Conservation (phyloP, 2,113 vertebrate species). For the Paramisgurnus dabryanus region DNA sequence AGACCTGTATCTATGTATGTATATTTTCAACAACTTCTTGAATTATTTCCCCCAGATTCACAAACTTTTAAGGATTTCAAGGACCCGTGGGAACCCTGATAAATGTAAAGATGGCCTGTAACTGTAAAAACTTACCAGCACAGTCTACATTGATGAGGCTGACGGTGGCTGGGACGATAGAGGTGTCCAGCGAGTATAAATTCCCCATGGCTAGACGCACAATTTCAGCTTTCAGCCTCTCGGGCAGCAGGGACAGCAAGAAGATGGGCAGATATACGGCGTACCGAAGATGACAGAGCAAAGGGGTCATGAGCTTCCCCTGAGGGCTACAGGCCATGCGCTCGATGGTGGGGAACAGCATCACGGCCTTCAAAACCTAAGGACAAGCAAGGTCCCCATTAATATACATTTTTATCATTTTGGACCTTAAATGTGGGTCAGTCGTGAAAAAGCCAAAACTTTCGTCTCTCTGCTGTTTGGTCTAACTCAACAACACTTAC, state of each 20-base stretch:
- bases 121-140: conserved; percentile 76
- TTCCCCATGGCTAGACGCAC: conserved; percentile 67
- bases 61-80: too few species aligned
- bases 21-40: too few species aligned
- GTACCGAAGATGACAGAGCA: conserved; percentile 87
- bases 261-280: conserved; percentile 80
- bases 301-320: conserved; percentile 85
- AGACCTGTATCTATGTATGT: too few species aligned
- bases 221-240: conserved; percentile 75
- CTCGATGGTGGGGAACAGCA: conserved; percentile 96
- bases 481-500: conserved; percentile 9
- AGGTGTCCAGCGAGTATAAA: conserved; percentile 65
- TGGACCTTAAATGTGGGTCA: too few species aligned
- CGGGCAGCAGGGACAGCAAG: conserved; percentile 85
- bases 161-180: conserved; percentile 67
- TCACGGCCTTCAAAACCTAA: conserved; percentile 84
- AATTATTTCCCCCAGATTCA: too few species aligned
- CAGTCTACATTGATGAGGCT: conserved; percentile 82
- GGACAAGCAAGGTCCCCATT: background rate
- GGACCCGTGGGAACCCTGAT: too few species aligned
- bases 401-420: too few species aligned
- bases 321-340: conserved; percentile 86
- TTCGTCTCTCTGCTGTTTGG: background rate
- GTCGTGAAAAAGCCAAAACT: too few species aligned
- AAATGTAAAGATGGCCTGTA: too few species aligned